These are phyloP conservation scores for Jaculus jaculus DNA, from an alignment of 2,113 vertebrate genomes.

Conservation along the genomic window DNA sequence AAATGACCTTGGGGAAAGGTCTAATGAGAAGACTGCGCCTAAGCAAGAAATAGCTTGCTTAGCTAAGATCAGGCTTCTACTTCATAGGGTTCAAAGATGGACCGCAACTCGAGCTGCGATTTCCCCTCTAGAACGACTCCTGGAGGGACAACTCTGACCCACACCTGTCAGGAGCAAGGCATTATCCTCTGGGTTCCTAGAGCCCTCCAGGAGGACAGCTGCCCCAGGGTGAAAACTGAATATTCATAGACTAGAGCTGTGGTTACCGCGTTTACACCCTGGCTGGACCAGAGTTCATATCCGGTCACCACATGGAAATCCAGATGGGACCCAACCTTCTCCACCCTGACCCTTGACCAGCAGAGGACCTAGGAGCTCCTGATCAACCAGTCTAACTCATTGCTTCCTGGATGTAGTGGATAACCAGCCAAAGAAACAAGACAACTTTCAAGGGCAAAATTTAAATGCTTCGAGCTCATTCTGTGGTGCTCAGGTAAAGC, in stretches of 20 bases:
- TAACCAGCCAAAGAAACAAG: no score
- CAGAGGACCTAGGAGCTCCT: not conserved
- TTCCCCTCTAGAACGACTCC: not conserved
- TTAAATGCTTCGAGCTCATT: not conserved
- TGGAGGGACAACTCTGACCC: not conserved
- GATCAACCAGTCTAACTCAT: not conserved
- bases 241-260: rapidly evolving
- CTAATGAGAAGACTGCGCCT: not conserved
- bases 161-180: no score
- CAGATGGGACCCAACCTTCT: not conserved
- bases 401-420: not conserved
- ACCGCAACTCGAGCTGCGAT: no score
- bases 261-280: not conserved
- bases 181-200: not conserved
- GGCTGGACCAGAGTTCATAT: not conserved
- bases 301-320: not conserved
- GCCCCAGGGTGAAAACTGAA: not conserved
- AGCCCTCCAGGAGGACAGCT: not conserved
- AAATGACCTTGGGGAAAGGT: slow-evolving; percentile 47
- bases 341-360: not conserved
- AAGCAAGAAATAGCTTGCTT: not conserved
- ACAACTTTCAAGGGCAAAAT: not conserved
- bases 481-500: not conserved
- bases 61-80: not conserved
- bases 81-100: not conserved